A percentile compares a stretch with the other conserved stretches of the same genome.
These are phyloP conservation scores for Myotis brandtii DNA, from an alignment of 2,113 vertebrate species.

Conservation along the genomic window DNA sequence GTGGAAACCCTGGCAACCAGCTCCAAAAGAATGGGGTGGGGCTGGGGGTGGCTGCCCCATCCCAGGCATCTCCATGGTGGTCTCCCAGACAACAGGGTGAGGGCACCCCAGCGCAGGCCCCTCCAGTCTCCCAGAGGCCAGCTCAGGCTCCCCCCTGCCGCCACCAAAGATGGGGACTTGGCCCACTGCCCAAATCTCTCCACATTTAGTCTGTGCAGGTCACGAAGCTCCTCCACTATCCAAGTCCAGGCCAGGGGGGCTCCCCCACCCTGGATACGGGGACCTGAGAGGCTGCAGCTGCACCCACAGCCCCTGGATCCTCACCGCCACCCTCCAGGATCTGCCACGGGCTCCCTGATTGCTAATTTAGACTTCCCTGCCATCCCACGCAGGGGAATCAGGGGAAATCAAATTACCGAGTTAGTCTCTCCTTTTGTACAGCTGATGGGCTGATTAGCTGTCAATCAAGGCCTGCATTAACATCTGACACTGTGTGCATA, in stretches of 20 bases:
- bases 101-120: background rate
- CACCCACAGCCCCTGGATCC: background rate
- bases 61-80: background rate
- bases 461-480: constrained; percentile 91
- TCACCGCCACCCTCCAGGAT: constrained; percentile 64
- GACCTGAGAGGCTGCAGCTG: background rate
- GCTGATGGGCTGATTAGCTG: constrained; percentile 94
- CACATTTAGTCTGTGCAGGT: background rate
- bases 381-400: constrained; percentile 86
- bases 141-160: background rate
- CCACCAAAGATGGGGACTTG: background rate
- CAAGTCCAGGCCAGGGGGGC: background rate
- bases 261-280: accelerated
- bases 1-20: constrained; percentile 73
- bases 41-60: background rate
- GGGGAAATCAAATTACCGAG: constrained; percentile 90
- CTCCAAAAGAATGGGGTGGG: background rate
- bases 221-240: background rate
- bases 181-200: background rate
- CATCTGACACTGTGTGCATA: constrained; percentile 94
- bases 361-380: constrained; percentile 88
- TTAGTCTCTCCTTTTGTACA: constrained; percentile 92
- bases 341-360: constrained; percentile 85
- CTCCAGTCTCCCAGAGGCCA: background rate
- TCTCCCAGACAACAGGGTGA: background rate